Conservation (phyloP, 2,888 invertebrate species). For the Diarsia brunnea region DNA sequence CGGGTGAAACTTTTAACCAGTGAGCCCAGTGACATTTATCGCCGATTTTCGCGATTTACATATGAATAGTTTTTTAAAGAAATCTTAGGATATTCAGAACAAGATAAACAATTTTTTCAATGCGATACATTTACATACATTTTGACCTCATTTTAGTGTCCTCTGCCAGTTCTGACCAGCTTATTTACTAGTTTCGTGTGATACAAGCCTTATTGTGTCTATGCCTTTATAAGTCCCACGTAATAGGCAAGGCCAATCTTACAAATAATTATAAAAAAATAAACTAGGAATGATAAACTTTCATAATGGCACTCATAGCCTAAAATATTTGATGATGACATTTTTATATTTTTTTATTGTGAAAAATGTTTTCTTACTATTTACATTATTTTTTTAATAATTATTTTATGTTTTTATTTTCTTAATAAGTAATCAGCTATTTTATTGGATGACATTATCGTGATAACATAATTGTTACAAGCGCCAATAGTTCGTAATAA, state of each 20-base stretch:
- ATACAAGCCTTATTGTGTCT: constrained; percentile 1
- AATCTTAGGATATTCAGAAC: neutral
- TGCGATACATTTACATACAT: neutral
- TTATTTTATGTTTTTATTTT: constrained; percentile 19
- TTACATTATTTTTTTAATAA: constrained; percentile 51
- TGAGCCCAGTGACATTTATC: neutral
- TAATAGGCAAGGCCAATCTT: constrained; percentile 44
- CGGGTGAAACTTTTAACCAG: neutral
- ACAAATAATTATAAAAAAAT: constrained; percentile 67
- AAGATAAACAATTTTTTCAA: neutral
- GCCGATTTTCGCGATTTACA: neutral
- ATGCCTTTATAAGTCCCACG: constrained; percentile 11
- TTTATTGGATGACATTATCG: constrained; percentile 31
- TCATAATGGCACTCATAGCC: constrained; percentile 89
- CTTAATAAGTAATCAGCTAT: constrained; percentile 31
- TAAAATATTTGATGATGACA: constrained; percentile 79
- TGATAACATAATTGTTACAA: constrained; percentile 25
- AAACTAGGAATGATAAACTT: constrained; percentile 79
- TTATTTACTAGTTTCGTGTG: constrained; percentile 19
- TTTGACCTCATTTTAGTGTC: neutral
- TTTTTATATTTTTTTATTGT: constrained; percentile 29
- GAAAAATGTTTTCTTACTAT: constrained; percentile 53
- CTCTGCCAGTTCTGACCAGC: neutral
- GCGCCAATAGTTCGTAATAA: neutral
- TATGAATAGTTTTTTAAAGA: neutral